These are phyloP conservation scores for Andrena minutula DNA, from an alignment of 2,888 invertebrate species.

Conservation along the genomic window DNA sequence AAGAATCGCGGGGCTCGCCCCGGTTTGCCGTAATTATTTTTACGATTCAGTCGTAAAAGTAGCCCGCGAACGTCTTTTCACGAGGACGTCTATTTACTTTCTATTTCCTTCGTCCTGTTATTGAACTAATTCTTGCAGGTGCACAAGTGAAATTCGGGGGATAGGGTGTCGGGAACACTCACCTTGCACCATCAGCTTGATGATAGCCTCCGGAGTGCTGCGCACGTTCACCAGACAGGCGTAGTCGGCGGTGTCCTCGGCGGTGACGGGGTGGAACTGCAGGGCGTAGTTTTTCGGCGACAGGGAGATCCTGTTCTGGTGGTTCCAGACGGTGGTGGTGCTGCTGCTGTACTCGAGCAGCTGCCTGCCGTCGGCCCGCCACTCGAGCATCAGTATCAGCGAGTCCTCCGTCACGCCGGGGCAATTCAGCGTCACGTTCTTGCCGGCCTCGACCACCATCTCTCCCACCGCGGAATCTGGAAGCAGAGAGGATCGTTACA, in stretches of 20 bases:
- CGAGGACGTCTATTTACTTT: too few relatives aligned
- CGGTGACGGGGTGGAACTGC: conserved; percentile 88
- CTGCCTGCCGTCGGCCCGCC: conserved; percentile 86
- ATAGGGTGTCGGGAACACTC: conserved; percentile 76
- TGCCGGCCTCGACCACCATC: conserved; percentile 88
- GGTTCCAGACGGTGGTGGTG: conserved; percentile 86
- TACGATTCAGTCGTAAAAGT: not conserved
- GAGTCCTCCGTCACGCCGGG: conserved; percentile 90
- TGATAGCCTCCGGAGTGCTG: conserved; percentile 88
- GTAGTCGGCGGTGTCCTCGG: conserved; percentile 89
- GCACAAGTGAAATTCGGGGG: too few relatives aligned
- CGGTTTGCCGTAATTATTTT: conserved; percentile 40
- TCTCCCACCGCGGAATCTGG: conserved; percentile 88
- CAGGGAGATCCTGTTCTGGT: conserved; percentile 87
- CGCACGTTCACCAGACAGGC: conserved; percentile 90
- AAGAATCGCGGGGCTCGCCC: conserved; percentile 26
- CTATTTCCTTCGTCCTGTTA: not conserved
- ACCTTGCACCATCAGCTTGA: conserved; percentile 90
- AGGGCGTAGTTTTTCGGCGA: conserved; percentile 88
- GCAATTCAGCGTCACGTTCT: conserved; percentile 89
- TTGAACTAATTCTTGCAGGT: not conserved
- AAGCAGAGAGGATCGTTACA: conserved; percentile 76
- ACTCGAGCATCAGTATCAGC: conserved; percentile 88
- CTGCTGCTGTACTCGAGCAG: conserved; percentile 86
- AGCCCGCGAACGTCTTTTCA: too few relatives aligned